Evolutionary conservation across 2,113 vertebrate genomes (phyloP), one percentile per base, ranked within the genome.

Genomic region (Ptilonorhynchus violaceus): DNA sequence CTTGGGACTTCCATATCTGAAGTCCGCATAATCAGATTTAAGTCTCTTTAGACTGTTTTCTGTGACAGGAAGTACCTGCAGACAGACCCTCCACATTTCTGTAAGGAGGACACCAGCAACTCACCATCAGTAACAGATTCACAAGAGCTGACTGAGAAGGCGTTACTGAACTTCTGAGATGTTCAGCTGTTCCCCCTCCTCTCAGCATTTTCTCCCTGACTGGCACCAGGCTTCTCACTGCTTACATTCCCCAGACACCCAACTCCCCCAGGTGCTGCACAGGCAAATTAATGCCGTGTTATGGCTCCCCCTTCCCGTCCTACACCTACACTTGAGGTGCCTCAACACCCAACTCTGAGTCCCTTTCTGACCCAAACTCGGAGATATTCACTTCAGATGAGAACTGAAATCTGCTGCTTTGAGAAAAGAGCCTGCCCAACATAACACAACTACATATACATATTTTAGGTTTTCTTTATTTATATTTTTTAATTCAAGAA

Each of bases 401-500:
- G 50, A 89, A 69, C 11, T 14, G 39, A 23, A 55, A 75, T 55
- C 41, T 58, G 62, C 27, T 79, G 47, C 77, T 89, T 33, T 64
- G 62, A 68, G 62, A 59, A 56, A 74, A 88, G 15, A 83, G 22
- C 59, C 52, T 96, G 85, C 49, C 67, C 59, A 85, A 93, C 44
- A 95, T 69, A 97, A 97, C 89, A 92, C 97, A 95, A 96, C 89
- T 89, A 92, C 97, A 84, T 91, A 53, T 67, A 93, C 72, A 89
- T 89, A 93, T 97, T 98, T 98, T 98, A 97, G 93, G 92, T 97
- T 98, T 97, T 97, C 97, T 98, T 98, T 99, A 99, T 99, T 98
- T 98, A 97, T 98, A 98, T 97, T 98, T 98, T 98, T 98, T 97
- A 98, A 95, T 97, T 98, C 98, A 98, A 98, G 98, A 98, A 98